phyloP scores from a whole-genome alignment of 1,140 invertebrate genomes.

The Philopotamus ludificatus region DNA sequence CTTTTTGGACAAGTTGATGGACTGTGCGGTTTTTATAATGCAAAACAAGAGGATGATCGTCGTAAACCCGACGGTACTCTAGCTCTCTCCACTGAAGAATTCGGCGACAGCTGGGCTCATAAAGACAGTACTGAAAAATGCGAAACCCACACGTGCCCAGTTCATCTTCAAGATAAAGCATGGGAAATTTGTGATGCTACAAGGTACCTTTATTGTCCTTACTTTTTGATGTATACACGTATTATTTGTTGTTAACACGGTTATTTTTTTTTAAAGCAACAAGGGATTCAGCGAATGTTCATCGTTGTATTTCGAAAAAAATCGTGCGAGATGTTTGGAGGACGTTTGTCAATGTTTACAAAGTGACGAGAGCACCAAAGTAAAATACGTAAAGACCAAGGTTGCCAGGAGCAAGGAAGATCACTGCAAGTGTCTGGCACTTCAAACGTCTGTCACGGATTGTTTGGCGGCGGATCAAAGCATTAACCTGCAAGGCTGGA shows the following conservation, averaged over 20 bases:
- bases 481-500: slow-evolving; percentile 68
- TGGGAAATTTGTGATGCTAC: slow-evolving; percentile 63
- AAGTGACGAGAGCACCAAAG: slow-evolving; percentile 42
- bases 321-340: slow-evolving; percentile 70
- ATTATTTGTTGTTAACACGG: not conserved
- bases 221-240: not conserved
- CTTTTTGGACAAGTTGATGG: slow-evolving; percentile 67
- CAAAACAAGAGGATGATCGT: slow-evolving; percentile 65
- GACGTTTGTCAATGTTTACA: slow-evolving; percentile 68
- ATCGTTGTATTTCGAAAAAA: slow-evolving; percentile 62
- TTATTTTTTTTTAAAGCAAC: slow-evolving; percentile 51
- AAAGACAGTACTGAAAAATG: slow-evolving; percentile 56
- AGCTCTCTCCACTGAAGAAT: slow-evolving; percentile 64
- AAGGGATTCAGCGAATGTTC: slow-evolving; percentile 64
- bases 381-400: not conserved
- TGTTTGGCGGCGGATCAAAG: slow-evolving; percentile 64
- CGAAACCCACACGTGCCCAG: slow-evolving; percentile 59
- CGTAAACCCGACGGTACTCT: slow-evolving; percentile 65
- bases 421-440: slow-evolving; percentile 64
- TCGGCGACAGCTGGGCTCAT: slow-evolving; percentile 71
- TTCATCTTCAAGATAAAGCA: slow-evolving; percentile 60
- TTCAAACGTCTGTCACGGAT: slow-evolving; percentile 69
- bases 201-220: slow-evolving; percentile 46
- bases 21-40: slow-evolving; percentile 76
- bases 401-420: not conserved